Evolutionary conservation across 64 coral and sea anemone genomes (phyloP), one percentile per base, ranked within the genome.

Genomic region (Exaiptasia diaphana): DNA sequence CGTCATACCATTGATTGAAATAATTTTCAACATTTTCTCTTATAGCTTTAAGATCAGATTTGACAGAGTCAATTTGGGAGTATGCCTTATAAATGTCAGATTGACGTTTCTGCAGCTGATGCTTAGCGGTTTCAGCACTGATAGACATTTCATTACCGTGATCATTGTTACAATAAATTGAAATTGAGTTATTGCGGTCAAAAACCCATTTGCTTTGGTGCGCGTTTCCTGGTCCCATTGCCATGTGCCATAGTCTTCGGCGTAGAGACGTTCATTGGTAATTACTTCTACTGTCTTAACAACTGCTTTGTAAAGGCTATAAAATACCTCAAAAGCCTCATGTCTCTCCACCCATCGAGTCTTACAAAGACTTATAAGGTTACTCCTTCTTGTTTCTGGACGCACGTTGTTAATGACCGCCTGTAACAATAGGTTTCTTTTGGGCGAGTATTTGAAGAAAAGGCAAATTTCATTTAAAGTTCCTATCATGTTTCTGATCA

Each of bases 151-250:
- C 80, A 83, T 83, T 32, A 68, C 42, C 18, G 80, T 83, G 80
- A 83, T 83, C 60, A 83, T 68, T 33, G 40, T 83, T 68, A 83
- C 46, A 34, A 71, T 68, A 35, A 83, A 83, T 54, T 83, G n/a
- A 35, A 83, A 83, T 54, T 77, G 46, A 58, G 74, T 55, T 58
- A 77, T 77, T 44, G 74, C 37, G 46, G 74, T 18, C 50, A 77
- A 23, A 77, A 77, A 58, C 23, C 74, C 50, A 35, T 77, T 77
- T 29, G 74, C 74, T 52, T 58, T 74, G 11, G 74, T 77, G 74
- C 54, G 27, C n/a, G 50, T 78, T 43, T 78, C 33, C 48, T 26
- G 21, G 49, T 36, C 74, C 74, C 74, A 77, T 53, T 58, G 37
- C 74, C 74, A 77, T 15, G 48, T 53, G 52, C 74, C 74, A 9